A percentile compares a stretch with the other conserved stretches of the same genome.
Conservation (phyloP, 2,888 invertebrate genomes). For the Capitulum mitella region DNA sequence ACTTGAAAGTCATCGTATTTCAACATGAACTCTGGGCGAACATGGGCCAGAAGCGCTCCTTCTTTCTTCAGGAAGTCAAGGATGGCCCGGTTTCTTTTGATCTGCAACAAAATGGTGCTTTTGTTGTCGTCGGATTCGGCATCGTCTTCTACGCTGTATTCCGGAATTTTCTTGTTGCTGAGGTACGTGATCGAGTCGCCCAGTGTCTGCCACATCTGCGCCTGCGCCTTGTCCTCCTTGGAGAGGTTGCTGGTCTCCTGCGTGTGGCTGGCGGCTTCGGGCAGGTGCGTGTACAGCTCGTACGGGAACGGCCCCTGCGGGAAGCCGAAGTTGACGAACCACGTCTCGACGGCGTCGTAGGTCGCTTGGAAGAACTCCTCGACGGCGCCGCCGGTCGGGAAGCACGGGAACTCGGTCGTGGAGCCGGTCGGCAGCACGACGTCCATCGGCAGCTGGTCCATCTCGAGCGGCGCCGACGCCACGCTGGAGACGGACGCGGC, state of each 20-base stretch:
- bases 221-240: not conserved
- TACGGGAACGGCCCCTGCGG: not conserved
- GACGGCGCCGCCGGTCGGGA: not conserved
- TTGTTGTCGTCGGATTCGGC: not conserved
- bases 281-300: not conserved
- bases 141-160: not conserved
- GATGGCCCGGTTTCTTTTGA: not conserved
- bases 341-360: not conserved
- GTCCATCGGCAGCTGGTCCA: slow-evolving; percentile 9
- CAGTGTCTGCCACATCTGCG: slow-evolving; percentile 11
- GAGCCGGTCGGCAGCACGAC: slow-evolving; percentile 1
- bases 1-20: slow-evolving; percentile 44
- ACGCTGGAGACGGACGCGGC: not conserved
- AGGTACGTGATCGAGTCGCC: not conserved
- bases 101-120: not conserved
- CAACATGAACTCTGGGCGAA: slow-evolving; percentile 45
- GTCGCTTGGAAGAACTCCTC: not conserved
- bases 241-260: not conserved
- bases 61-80: slow-evolving; percentile 38
- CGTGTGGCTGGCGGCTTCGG: not conserved
- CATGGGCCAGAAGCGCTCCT: slow-evolving; percentile 44
- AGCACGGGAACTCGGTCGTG: not conserved
- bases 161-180: slow-evolving; percentile 3
- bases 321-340: slow-evolving; percentile 5
- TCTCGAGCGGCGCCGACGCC: not conserved